These are phyloP conservation scores for Phrynocephalus forsythii DNA, from an alignment of 2,797 vertebrate species.

Conservation along the genomic window DNA sequence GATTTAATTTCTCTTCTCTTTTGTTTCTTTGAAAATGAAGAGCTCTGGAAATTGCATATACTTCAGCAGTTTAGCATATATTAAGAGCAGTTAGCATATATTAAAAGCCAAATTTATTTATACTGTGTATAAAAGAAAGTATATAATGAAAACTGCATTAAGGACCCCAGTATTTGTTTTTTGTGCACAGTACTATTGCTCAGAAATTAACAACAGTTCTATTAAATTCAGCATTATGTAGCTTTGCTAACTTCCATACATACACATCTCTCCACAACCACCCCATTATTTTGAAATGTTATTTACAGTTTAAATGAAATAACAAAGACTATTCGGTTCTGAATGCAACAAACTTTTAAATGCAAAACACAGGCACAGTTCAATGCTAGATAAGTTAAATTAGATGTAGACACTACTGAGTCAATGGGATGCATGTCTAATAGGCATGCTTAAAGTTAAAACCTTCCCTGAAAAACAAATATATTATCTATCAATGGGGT, in stretches of 20 bases:
- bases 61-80: constrained; percentile 49
- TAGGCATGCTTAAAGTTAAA: not conserved
- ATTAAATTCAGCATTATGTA: not conserved
- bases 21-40: constrained; percentile 44
- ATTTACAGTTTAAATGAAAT: not conserved
- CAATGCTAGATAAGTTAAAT: not conserved
- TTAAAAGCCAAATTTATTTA: not conserved
- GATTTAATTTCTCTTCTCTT: constrained; percentile 11
- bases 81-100: constrained; percentile 35
- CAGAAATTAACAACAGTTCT: constrained; percentile 1
- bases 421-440: not conserved
- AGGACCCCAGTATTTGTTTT: not conserved
- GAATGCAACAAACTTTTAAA: not conserved
- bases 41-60: constrained; percentile 41
- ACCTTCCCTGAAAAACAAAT: not conserved
- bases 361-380: not conserved
- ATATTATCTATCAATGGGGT: not conserved
- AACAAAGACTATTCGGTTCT: too few species aligned
- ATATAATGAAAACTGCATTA: constrained; percentile 11
- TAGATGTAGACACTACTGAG: not conserved
- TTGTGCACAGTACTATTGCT: not conserved
- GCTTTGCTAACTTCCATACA: not conserved
- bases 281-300: constrained; percentile 2
- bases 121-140: not conserved
- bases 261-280: not conserved